phyloP scores from a whole-genome alignment of 1,140 invertebrate genomes.

The Zaprionus camerounensis region DNA sequence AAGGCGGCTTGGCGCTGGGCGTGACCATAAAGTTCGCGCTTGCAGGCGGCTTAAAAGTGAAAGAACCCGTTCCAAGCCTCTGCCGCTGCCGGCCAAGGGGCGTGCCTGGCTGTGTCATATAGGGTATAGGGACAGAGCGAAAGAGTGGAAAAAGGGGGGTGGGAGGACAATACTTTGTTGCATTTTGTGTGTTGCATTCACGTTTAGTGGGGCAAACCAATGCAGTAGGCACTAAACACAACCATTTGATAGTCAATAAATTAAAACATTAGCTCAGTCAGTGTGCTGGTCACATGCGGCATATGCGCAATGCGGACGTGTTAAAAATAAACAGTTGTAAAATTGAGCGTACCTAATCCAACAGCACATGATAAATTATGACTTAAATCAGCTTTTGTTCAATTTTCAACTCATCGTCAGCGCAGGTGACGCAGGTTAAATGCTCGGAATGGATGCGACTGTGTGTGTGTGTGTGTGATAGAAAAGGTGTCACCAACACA shows the following conservation, averaged over 20 bases:
- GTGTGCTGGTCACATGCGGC: constrained; percentile 37
- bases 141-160: neutral
- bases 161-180: constrained; percentile 13
- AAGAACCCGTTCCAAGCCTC: constrained; percentile 67
- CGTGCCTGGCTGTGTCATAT: constrained; percentile 32
- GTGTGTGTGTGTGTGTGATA: constrained; percentile 10
- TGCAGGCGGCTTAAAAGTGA: constrained; percentile 69
- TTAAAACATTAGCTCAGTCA: constrained; percentile 63
- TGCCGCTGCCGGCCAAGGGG: constrained; percentile 14
- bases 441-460: neutral
- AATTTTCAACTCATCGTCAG: constrained; percentile 77
- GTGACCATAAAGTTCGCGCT: constrained; percentile 83
- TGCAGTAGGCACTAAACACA: constrained; percentile 62
- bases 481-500: constrained; percentile 62
- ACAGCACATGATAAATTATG: constrained; percentile 80
- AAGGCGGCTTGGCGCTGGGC: constrained; percentile 64
- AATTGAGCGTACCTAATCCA: constrained; percentile 76
- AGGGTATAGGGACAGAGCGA: constrained; percentile 24
- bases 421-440: constrained; percentile 65
- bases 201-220: constrained; percentile 68
- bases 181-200: constrained; percentile 7
- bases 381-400: constrained; percentile 83
- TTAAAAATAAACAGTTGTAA: constrained; percentile 80
- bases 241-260: constrained; percentile 76
- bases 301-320: constrained; percentile 71